Base-by-base conservation (phyloP, 2,888 invertebrate genomes). In the Gymnoscelis rufifasciata region DNA sequence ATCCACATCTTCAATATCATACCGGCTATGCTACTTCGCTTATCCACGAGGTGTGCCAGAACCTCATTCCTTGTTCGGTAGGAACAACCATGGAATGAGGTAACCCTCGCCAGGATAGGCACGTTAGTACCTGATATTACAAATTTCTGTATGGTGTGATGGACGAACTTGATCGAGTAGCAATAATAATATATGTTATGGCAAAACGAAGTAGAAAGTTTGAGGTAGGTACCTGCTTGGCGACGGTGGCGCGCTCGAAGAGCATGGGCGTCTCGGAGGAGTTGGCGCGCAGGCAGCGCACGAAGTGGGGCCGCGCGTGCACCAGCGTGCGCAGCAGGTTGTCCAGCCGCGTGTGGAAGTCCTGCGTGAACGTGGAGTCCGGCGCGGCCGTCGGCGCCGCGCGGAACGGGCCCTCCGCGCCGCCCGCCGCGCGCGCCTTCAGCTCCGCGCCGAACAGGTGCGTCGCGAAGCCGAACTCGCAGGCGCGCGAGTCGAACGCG, bases 381-480 rank as follows among this genome's bases (percentile, higher is more conserved):
- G 95, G 94, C 71, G 95, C 95, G 75, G 94, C 95, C 76, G 96
- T 96, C 31, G 96, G 97, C 5, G 96, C 95, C 68, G 97, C 96
- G 64, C 97, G 90, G 83, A 96, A 96, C 71, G 94, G 54, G 92
- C 68, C 66, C 30, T 57, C 49, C 93, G 33, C 19, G 19, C 19
- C 19, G 54, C 44, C 12, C 14, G 28, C 43, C 26, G 50, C 43
- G 11, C 50, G 31, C 93, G 76, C 80, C 87, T 97, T 97, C 52
- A 98, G 87, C 78, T 98, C 98, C 42, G 95, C 93, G 0, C 97
- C 96, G 75, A 98, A 98, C n/a, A 98, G 89, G 75, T 98, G 97
- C 11, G 97, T 96, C 0, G 96, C 97, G 78, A 98, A 98, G n/a
- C 97, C 97, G 80, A 98, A 98, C 75, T 95, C 97, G 82, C 97